Base-by-base conservation (phyloP, 1,140 invertebrate species). In the Drosophila yakuba region DNA sequence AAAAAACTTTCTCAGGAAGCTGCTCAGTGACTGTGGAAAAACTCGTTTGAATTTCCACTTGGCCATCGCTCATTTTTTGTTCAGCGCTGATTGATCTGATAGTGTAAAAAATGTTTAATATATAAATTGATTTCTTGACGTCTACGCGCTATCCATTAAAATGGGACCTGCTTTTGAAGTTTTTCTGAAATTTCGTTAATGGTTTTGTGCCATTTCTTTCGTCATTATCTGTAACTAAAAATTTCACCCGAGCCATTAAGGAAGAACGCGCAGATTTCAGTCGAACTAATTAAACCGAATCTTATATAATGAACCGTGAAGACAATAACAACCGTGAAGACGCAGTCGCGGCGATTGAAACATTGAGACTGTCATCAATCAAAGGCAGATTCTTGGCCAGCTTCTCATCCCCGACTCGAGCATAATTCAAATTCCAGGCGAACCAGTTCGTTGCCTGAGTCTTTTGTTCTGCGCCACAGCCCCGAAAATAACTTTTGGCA, bases 241-340 rank as follows among this genome's bases (percentile, higher is more conserved):
- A 85, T 84, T 84, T 84, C 81, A 61, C 73, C 78, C 44, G 12
- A 78, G 52, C 78, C 80, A 83, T 83, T 83, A 83, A 80, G 73
- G 52, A 47, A 64, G 66, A 74, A 69, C 54, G 63, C 63, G 74
- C 73, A 58, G 57, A 76, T 58, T 66, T 78, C 75, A 61, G 62
- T 61, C 54, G 67, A 81, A 82, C 63, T 88, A 86, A 86, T 86
- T 86, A 82, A 82, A 78, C 57, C 69, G 55, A 75, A 64, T 63
- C 78, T 86, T 86, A 86, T 73, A 82, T 82, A 88, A 86, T 86
- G 78, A 78, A 82, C 57, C 78, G 60, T 88, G 69, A 82, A 63
- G 43, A 51, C 25, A 32, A 36, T 15, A 54, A 48, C 38, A 44
- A 72, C 48, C 74, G 45, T 63, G 61, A 67, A 62, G 60, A 48